Evolutionary conservation across 1,140 invertebrate genomes (phyloP).

Genomic region (Sesamia nonagrioides): DNA sequence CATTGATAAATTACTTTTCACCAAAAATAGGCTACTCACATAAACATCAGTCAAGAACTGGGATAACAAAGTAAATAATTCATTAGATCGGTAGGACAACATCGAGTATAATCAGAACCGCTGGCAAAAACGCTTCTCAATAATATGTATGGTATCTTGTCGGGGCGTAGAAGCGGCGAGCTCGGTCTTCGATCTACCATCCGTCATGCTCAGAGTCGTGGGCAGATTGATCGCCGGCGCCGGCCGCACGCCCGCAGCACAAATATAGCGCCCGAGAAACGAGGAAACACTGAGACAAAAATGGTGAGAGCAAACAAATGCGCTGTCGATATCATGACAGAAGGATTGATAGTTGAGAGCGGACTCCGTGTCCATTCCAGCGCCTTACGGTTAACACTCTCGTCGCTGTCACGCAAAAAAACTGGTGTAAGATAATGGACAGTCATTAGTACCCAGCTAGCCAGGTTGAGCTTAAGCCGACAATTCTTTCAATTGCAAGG

Average conservation of each 20-base stretch:
- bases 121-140: slow-evolving; percentile 48
- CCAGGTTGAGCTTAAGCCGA: not conserved
- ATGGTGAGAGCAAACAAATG: slow-evolving; percentile 85
- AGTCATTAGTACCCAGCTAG: not conserved
- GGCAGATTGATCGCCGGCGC: slow-evolving; percentile 80
- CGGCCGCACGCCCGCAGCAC: slow-evolving; percentile 63
- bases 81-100: slow-evolving; percentile 58
- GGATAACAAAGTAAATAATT: slow-evolving; percentile 68
- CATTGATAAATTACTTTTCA: slow-evolving; percentile 45
- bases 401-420: slow-evolving; percentile 39
- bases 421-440: slow-evolving; percentile 19
- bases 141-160: slow-evolving; percentile 66
- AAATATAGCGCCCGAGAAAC: slow-evolving; percentile 67
- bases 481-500: not conserved
- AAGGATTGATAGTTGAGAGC: slow-evolving; percentile 79
- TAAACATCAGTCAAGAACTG: slow-evolving; percentile 61
- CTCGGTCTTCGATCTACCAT: slow-evolving; percentile 67
- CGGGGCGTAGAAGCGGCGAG: slow-evolving; percentile 56
- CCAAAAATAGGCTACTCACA: slow-evolving; percentile 54
- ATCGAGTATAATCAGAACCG: slow-evolving; percentile 51
- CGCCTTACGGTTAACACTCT: slow-evolving; percentile 14
- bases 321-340: slow-evolving; percentile 81
- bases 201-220: slow-evolving; percentile 77
- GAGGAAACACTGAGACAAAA: slow-evolving; percentile 81
- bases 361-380: slow-evolving; percentile 14